These are phyloP conservation scores for Aeoliscus strigatus DNA, from an alignment of 2,797 vertebrate genomes.

Conservation along the genomic window DNA sequence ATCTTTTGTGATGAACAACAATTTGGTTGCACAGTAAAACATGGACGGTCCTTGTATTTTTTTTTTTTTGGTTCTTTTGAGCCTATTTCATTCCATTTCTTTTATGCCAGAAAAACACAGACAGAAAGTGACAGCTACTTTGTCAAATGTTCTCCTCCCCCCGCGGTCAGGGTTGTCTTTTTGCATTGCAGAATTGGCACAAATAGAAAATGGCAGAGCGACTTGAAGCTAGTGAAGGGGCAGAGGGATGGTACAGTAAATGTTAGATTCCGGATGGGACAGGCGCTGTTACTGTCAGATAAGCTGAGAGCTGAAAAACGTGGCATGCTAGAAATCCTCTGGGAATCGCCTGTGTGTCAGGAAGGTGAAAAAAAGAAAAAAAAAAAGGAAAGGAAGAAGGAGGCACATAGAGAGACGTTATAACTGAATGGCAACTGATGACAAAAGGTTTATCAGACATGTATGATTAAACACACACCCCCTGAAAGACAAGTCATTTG, in stretches of 20 bases:
- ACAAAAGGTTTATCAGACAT: no score
- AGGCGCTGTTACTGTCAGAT: slow-evolving; percentile 64
- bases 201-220: slow-evolving; percentile 56
- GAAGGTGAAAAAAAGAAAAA: slow-evolving; percentile 33
- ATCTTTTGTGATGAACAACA: no score
- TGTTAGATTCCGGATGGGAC: slow-evolving; percentile 60
- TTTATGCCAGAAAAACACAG: no score
- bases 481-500: no score
- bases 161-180: slow-evolving; percentile 46
- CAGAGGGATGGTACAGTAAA: slow-evolving; percentile 60
- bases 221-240: slow-evolving; percentile 48
- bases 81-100: no score
- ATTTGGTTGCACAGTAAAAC: no score
- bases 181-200: slow-evolving; percentile 59
- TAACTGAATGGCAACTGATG: no score
- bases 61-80: no score
- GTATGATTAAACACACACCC: no score
- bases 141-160: slow-evolving; percentile 42
- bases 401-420: no score
- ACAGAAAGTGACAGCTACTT: slow-evolving; percentile 57
- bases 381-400: slow-evolving; percentile 10
- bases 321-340: slow-evolving; percentile 43
- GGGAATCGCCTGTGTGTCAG: slow-evolving; percentile 56
- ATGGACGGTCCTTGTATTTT: no score
- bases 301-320: slow-evolving; percentile 51